These are phyloP conservation scores for Helobdella robusta DNA, from an alignment of 2,888 invertebrate species.

Conservation along the genomic window DNA sequence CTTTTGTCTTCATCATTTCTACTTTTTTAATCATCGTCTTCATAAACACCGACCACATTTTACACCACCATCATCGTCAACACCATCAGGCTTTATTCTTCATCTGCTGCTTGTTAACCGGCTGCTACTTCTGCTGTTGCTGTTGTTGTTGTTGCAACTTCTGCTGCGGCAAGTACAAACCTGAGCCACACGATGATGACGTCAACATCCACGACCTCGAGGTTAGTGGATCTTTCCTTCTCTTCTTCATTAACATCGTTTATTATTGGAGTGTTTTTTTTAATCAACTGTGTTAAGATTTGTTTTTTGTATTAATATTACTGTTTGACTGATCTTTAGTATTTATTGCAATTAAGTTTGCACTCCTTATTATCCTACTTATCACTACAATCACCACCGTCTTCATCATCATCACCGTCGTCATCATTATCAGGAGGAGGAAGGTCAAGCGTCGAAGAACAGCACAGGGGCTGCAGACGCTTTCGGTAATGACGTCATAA, in stretches of 20 bases:
- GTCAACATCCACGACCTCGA: slow-evolving; percentile 22
- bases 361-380: no score
- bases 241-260: no score
- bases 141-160: slow-evolving; percentile 95
- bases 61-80: slow-evolving; percentile 14
- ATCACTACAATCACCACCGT: no score
- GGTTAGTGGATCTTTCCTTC: background rate
- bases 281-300: no score
- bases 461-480: background rate
- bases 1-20: background rate
- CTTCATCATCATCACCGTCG: no score
- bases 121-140: slow-evolving; percentile 70
- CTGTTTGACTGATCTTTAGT: no score
- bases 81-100: slow-evolving; percentile 56
- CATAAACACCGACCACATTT: background rate
- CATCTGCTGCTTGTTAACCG: slow-evolving; percentile 78
- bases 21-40: background rate
- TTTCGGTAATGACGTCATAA: no score
- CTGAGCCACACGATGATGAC: slow-evolving; percentile 72
- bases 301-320: background rate
- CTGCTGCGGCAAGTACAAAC: slow-evolving; percentile 95
- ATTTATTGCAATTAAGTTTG: no score
- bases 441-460: background rate
- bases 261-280: no score
- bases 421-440: slow-evolving; percentile 5